Conservation (phyloP, 2,113 vertebrate species). For the Oncorhynchus clarkii region DNA sequence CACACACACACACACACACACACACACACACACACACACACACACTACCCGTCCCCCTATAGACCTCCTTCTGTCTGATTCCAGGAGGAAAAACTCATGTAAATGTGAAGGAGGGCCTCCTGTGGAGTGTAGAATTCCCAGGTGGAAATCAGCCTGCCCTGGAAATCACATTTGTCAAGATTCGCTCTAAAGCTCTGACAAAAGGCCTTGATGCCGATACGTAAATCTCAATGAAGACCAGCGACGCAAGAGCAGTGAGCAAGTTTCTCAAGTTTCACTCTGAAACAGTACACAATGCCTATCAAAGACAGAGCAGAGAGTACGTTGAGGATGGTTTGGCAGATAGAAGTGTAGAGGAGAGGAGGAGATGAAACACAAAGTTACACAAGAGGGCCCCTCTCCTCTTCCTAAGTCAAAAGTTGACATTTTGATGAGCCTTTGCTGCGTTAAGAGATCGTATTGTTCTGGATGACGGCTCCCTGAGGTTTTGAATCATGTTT, state of each 20-base stretch:
- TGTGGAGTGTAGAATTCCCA: conserved; percentile 52
- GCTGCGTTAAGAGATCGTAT: background rate
- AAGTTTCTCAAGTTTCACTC: conserved; percentile 13
- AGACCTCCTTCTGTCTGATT: conserved; percentile 18
- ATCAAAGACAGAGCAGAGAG: conserved; percentile 41
- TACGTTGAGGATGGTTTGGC: conserved; percentile 26
- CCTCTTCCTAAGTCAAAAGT: background rate
- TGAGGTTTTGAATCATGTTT: conserved; percentile 5
- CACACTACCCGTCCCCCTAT: too few relatives aligned
- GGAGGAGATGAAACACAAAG: conserved; percentile 4
- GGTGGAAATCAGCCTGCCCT: conserved; percentile 42
- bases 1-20: conserved; percentile 8
- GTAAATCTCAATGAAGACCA: too few relatives aligned
- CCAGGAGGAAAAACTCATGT: conserved; percentile 42
- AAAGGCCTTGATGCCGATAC: too few relatives aligned
- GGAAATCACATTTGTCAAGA: conserved; percentile 57
- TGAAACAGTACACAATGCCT: conserved; percentile 16
- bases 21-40: conserved; percentile 10
- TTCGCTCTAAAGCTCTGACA: too few relatives aligned
- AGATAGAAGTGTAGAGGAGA: conserved; percentile 13
- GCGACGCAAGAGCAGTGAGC: too few relatives aligned
- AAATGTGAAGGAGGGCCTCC: conserved; percentile 53
- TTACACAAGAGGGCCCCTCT: conserved; percentile 11
- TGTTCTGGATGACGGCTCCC: background rate
- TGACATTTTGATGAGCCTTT: background rate